Conservation (phyloP, 2,888 invertebrate genomes). For the Epirrita christyi region DNA sequence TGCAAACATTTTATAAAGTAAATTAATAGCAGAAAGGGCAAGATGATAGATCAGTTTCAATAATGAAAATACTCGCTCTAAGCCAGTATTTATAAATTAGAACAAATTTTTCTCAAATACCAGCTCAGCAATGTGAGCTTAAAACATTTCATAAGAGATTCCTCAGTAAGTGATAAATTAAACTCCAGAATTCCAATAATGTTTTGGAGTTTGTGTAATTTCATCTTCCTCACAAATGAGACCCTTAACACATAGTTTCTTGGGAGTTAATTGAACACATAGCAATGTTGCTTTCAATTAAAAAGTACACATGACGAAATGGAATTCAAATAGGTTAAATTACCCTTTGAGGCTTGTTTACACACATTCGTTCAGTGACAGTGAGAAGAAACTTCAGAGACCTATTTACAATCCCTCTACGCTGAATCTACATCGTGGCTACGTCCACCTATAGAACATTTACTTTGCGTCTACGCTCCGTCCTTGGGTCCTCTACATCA, state of each 20-base stretch:
- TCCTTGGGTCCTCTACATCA: no score
- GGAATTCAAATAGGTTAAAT: constrained; percentile 12
- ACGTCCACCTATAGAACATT: neutral
- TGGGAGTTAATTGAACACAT: constrained; percentile 32
- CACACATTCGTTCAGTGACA: neutral
- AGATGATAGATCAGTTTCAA: neutral
- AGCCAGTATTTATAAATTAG: constrained; percentile 3
- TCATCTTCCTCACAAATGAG: constrained; percentile 34
- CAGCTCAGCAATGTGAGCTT: constrained; percentile 23
- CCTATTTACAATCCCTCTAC: neutral
- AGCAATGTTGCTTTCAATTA: constrained; percentile 29
- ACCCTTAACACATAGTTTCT: constrained; percentile 38
- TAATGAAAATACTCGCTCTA: neutral
- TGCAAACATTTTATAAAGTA: no score
- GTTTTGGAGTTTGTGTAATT: constrained; percentile 37
- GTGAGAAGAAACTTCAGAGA: neutral
- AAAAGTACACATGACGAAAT: constrained; percentile 15
- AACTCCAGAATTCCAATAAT: constrained; percentile 39
- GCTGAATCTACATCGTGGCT: neutral
- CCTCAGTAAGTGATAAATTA: constrained; percentile 35
- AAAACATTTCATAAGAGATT: constrained; percentile 31
- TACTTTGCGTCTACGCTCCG: no score
- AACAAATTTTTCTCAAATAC: constrained; percentile 33
- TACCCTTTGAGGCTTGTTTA: neutral
- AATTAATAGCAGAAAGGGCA: no score